Base-by-base conservation (phyloP, 2,797 vertebrate genomes). In the Catostomus latipinnis region DNA sequence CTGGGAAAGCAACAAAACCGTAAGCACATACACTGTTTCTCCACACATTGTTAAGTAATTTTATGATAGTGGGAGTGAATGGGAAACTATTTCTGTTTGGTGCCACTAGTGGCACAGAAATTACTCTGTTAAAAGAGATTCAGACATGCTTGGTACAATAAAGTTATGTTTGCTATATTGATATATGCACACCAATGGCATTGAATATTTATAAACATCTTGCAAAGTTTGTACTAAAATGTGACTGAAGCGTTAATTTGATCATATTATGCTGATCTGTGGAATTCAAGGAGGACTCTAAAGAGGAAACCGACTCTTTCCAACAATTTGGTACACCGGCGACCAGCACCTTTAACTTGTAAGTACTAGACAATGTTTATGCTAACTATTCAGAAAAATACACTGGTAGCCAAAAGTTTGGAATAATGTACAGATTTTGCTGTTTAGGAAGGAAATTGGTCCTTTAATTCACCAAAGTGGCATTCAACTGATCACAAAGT, bases 1-100 rank as follows among this genome's bases (percentile, higher is more conserved):
- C 66, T 93, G 94, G 95, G 95, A 96, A 78, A 87, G 67, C 5
- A 74, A 34, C 58, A 84, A 84, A 70, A 49, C 8, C 48, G 85
- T 84, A 72, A 71, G 76, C 6, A 65, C 45, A 52, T 16, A 13
- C 13, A 60, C 2, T 34, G 34, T 34, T 3, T 16, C 13, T 14
- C 0, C 9, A 56, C 56, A 68, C 8, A 49, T 2, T 46, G 45
- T 1, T 22, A 22, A 0, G 22, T 13, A 5, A 5, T n/a, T 46
- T 11, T 46, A 43, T 1, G 34, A 34, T 34, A 34, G 34, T 4
- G 34, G 34, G 34, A 34, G 3, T 34, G 34, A 3, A 34, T 34
- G 34, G 34, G 34, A 34, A 34, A 45, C 12, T 53, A 34, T 3
- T 34, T 34, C 34, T 34, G 3, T 34, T 34, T 34, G 34, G 34